Percentiles rank a stretch among this genome's conserved stretches.
phyloP scores from a whole-genome alignment of 2,888 invertebrate species.

The Nycteola revayana region DNA sequence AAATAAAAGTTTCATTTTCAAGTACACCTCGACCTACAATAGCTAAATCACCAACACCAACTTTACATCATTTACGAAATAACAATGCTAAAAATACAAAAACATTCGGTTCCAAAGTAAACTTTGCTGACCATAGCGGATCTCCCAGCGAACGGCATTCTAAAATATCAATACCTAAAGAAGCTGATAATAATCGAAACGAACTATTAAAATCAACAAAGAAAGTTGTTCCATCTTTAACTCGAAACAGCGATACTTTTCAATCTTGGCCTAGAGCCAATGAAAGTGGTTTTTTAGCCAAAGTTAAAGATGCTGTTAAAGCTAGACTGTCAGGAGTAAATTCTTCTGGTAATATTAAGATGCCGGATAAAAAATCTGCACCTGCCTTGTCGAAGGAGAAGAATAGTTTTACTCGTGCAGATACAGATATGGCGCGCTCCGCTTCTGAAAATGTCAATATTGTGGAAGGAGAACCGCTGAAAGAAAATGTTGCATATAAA shows the following conservation, averaged over 20 bases:
- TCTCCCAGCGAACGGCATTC: no score
- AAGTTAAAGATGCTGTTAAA: slow-evolving; percentile 43
- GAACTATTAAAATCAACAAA: no score
- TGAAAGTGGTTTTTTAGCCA: slow-evolving; percentile 41
- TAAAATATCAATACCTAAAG: no score
- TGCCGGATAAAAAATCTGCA: not conserved
- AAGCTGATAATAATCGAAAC: no score
- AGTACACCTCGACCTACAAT: slow-evolving; percentile 17
- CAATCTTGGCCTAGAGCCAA: slow-evolving; percentile 32
- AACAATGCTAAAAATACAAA: slow-evolving; percentile 1
- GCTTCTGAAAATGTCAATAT: slow-evolving; percentile 41
- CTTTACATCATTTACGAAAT: slow-evolving; percentile 1
- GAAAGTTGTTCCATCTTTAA: no score
- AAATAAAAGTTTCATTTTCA: slow-evolving; percentile 19
- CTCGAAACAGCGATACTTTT: slow-evolving; percentile 2
- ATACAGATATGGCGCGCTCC: slow-evolving; percentile 40
- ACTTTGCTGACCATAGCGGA: no score
- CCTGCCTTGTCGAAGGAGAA: not conserved
- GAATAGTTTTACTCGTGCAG: not conserved
- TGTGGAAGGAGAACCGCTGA: slow-evolving; percentile 31
- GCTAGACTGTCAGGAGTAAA: slow-evolving; percentile 30
- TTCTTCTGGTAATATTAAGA: slow-evolving; percentile 7
- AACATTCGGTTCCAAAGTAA: not conserved
- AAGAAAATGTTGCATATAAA: slow-evolving; percentile 62
- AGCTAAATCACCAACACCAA: not conserved